phyloP scores from a whole-genome alignment of 1,140 invertebrate genomes.

The Drosophila asahinai region DNA sequence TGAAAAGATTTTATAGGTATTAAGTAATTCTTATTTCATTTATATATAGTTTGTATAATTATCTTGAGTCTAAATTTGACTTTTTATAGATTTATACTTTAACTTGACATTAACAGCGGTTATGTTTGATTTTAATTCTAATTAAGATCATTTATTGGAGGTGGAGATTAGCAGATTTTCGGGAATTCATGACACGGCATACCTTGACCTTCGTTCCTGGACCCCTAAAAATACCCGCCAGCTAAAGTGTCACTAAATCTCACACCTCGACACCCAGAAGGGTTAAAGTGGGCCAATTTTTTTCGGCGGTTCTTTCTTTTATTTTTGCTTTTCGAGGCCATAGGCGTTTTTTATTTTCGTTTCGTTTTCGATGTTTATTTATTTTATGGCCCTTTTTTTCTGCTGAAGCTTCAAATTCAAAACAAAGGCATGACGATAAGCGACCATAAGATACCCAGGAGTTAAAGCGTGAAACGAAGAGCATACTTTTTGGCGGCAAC shows the following conservation, averaged over 20 bases:
- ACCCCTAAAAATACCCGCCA: conserved; percentile 6
- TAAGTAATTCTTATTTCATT: neutral
- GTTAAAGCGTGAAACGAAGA: neutral
- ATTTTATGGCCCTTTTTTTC: conserved; percentile 63
- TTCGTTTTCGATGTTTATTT: conserved; percentile 62
- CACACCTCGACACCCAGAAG: conserved; percentile 44
- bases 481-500: neutral
- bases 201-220: conserved; percentile 1
- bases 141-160: neutral
- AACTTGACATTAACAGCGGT: neutral
- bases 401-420: conserved; percentile 38
- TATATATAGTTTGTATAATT: neutral
- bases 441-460: neutral
- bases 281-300: conserved; percentile 36
- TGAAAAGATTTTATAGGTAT: neutral
- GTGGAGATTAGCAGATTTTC: neutral
- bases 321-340: conserved; percentile 16
- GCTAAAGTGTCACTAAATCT: conserved; percentile 39
- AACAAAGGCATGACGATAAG: neutral
- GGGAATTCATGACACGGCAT: neutral
- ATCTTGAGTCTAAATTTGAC: neutral
- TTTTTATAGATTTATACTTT: neutral
- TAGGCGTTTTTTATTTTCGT: conserved; percentile 46
- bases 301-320: conserved; percentile 12
- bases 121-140: neutral